Conservation (phyloP, 2,797 vertebrate genomes). For the Gephyroberyx darwinii region DNA sequence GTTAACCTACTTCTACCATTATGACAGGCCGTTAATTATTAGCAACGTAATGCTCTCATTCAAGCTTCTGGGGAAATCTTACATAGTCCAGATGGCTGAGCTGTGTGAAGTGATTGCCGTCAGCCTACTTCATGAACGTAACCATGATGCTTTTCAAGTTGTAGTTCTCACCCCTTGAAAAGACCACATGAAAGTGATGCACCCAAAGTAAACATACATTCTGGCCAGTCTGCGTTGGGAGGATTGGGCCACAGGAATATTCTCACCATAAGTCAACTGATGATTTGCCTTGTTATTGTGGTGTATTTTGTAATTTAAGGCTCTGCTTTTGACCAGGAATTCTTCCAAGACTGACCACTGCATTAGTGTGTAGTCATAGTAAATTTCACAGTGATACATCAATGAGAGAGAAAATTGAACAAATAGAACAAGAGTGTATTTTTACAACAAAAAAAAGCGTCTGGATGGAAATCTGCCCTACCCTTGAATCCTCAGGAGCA, state of each 20-base stretch:
- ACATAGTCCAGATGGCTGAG: slow-evolving; percentile 57
- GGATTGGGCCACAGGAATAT: not conserved
- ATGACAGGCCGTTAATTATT: slow-evolving; percentile 56
- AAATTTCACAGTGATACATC: not conserved
- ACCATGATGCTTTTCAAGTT: slow-evolving; percentile 12
- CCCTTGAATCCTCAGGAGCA: slow-evolving; percentile 56
- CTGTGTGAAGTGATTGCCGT: slow-evolving; percentile 33
- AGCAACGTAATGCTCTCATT: slow-evolving; percentile 34
- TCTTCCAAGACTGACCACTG: slow-evolving; percentile 9
- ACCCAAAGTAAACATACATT: slow-evolving; percentile 2
- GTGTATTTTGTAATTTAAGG: slow-evolving; percentile 2
- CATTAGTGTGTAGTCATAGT: slow-evolving; percentile 21
- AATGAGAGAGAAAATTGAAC: slow-evolving; percentile 17
- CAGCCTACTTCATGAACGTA: slow-evolving; percentile 22
- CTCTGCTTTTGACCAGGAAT: not conserved
- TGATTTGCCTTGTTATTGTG: too few relatives aligned
- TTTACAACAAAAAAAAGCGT: slow-evolving; percentile 46
- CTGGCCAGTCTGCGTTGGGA: slow-evolving; percentile 7
- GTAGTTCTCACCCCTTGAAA: not conserved
- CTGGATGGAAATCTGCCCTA: slow-evolving; percentile 60
- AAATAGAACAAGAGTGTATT: slow-evolving; percentile 19
- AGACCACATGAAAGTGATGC: not conserved
- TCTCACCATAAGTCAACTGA: not conserved
- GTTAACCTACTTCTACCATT: slow-evolving; percentile 23
- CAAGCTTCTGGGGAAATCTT: slow-evolving; percentile 44